Base-by-base conservation (phyloP, 2,888 invertebrate genomes). In the Mesoligia furuncula region DNA sequence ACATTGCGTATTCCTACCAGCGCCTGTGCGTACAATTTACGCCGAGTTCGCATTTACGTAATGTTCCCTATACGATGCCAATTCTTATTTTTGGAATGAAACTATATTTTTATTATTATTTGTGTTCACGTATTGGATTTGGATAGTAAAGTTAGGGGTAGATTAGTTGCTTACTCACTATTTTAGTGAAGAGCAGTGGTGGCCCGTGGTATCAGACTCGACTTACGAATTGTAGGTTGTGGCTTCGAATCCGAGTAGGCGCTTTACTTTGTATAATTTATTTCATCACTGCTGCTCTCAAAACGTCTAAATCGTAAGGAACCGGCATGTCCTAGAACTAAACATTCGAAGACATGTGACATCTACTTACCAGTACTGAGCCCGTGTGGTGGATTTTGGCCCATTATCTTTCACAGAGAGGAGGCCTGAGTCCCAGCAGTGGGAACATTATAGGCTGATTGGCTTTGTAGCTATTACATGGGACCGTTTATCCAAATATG, bases 1-100 rank as follows among this genome's bases (percentile, higher is more conserved):
- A 79, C 83, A 84, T 88, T 88, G 77, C 36, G 83, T 89, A 88
- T 88, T 88, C 88, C 62, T 57, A 27, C 73, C 79, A 42, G 70
- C 80, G 73, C n/a, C 65, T 80, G 70, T 73, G 69, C 77, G 79
- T 75, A 86, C 73, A 88, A 86, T 89, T 89, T 88, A 86, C 84
- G 82, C 80, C 80, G 76, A 77, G 73, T 89, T 88, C 75, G 74
- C 86, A 68, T 81, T 88, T 79, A 77, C 69, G 69, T 83, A 81
- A 84, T 79, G 66, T 79, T 77, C 59, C 72, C 69, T 57, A 71
- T 76, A 67, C 65, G 73, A 62, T 61, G 77, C 67, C 85, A 73
- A 73, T 81, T 74, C 76, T 76, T 87, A 73, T 87, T 77, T 81
- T 80, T 68, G 64, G 73, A 75, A 74, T 54, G 45, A 64, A 75